Evolutionary conservation across 2,113 vertebrate species (phyloP).

Genomic region (Hemiprocne comata): DNA sequence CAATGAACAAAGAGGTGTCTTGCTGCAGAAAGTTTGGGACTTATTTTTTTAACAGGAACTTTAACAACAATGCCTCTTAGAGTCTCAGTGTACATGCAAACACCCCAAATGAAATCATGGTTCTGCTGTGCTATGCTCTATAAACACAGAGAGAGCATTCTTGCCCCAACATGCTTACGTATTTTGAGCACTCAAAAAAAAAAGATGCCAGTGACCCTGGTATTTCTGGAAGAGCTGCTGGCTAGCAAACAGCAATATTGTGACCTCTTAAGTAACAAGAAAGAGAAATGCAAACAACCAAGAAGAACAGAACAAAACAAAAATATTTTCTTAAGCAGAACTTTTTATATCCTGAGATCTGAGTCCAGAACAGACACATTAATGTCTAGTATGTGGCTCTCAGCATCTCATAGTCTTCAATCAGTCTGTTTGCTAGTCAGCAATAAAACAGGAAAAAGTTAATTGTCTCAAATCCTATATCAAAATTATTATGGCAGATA

Average conservation of each 20-base stretch:
- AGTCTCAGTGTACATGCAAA: background rate
- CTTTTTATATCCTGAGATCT: background rate
- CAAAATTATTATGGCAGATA: background rate
- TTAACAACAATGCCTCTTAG: background rate
- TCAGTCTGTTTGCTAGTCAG: background rate
- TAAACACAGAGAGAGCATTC: conserved; percentile 18
- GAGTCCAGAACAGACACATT: background rate
- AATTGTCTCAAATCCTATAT: background rate
- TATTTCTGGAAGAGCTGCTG: conserved; percentile 46
- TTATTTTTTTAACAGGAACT: background rate
- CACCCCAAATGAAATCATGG: background rate
- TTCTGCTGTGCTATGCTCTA: background rate
- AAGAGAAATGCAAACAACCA: conserved; percentile 50
- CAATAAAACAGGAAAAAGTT: background rate
- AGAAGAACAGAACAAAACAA: conserved; percentile 32
- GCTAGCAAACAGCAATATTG: conserved; percentile 15
- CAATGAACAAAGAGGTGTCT: background rate
- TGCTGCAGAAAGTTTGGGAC: background rate
- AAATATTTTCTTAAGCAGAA: conserved; percentile 39
- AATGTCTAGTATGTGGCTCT: background rate
- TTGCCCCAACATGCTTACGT: background rate
- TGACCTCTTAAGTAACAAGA: conserved; percentile 39
- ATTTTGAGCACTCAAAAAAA: conserved; percentile 10
- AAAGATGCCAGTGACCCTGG: background rate
- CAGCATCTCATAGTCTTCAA: background rate